Evolutionary conservation across 2,888 invertebrate species (phyloP).

Genomic region (Leptopterna dolabrata): DNA sequence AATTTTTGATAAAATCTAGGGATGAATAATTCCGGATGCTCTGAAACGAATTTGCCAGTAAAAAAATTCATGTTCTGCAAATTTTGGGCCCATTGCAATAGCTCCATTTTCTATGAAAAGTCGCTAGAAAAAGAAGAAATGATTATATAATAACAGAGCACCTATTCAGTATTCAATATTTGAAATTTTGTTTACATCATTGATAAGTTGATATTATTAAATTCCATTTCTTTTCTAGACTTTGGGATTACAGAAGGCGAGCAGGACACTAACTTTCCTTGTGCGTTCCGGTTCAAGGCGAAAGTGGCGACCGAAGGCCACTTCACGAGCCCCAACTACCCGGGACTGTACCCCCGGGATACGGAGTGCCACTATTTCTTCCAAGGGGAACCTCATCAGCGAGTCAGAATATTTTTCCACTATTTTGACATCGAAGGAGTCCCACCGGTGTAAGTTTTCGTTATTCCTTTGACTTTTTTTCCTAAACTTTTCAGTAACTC

Average conservation of each 20-base stretch:
- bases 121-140: too few relatives aligned
- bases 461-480: background rate
- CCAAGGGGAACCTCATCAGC: slow-evolving; percentile 81
- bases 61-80: too few relatives aligned
- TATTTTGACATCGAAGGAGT: slow-evolving; percentile 96
- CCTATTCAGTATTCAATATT: too few relatives aligned
- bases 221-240: background rate
- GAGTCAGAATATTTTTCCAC: slow-evolving; percentile 85
- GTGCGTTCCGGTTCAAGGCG: slow-evolving; percentile 35
- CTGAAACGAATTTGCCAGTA: too few relatives aligned
- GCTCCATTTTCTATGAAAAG: too few relatives aligned
- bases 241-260: slow-evolving; percentile 48
- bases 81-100: too few relatives aligned
- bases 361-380: slow-evolving; percentile 93
- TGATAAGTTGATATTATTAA: too few relatives aligned
- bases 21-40: too few relatives aligned
- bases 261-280: slow-evolving; percentile 14
- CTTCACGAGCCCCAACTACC: slow-evolving; percentile 90
- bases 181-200: too few relatives aligned
- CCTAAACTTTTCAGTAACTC: background rate
- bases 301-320: slow-evolving; percentile 77
- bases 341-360: slow-evolving; percentile 89
- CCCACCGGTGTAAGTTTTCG: slow-evolving; percentile 79
- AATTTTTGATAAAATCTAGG: too few relatives aligned
- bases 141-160: too few relatives aligned